Base-by-base conservation (phyloP, 1,140 invertebrate species). In the Musca vetustissima region DNA sequence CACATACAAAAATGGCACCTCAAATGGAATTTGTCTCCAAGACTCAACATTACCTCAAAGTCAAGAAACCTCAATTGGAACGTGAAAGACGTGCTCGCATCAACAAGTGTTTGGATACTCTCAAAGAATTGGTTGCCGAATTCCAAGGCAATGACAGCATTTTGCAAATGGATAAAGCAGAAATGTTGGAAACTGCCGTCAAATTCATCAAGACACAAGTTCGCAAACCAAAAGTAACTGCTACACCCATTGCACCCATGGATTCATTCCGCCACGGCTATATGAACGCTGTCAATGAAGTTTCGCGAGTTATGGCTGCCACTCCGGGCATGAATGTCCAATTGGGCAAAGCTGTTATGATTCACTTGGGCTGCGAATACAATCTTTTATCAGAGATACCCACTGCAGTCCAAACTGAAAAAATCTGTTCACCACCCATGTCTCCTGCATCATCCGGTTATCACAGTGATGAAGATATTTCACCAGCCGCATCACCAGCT, bases 21-120 rank as follows among this genome's bases (percentile, higher is more conserved):
- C 57, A 71, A 72, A 70, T 71, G 49, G 25, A 67, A 15, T 76
- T 73, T 74, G 76, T 78, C 17, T 94, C 93, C 70, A 88, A 93
- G 78, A 95, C 93, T 71, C 93, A 94, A 83, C 93, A 94, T 78
- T 95, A 95, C 84, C 87, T 93, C 84, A 95, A 95, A 89, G 92
- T 95, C 76, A 95, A 94, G 91, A 98, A 98, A 83, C 96, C 96
- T 72, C 91, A 98, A 88, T 87, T 98, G 81, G 96, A 98, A 85
- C 90, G 96, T 74, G 94, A 95, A 85, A 88, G 96, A 67, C 86
- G 96, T 71, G 96, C 95, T 61, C 87, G 96, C 74, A 98, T 98
- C 84, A 98, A 98, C 85, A 90, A 92, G 67, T 97, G 94, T 82
- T 85, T 98, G 74, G 93, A 95, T 81, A 93, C 97, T 78, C 86